Evolutionary conservation across 1,140 invertebrate species (phyloP), one percentile per base, ranked within the genome.

Genomic region (Caenorhabditis tropicalis): DNA sequence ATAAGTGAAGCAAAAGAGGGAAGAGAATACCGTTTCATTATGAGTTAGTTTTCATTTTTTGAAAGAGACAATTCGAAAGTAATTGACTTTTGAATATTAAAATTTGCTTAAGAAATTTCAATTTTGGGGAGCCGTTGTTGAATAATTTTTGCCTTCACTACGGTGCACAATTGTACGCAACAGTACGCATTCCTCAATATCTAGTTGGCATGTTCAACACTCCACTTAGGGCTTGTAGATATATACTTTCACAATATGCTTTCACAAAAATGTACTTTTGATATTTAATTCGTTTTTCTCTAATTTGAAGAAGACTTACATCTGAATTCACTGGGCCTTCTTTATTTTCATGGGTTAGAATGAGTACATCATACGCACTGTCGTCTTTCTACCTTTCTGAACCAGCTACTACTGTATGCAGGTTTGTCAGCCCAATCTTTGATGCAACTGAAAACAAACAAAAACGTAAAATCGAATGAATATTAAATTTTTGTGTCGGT

Each of bases 401-500:
- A 74, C 65, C 65, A 74, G 65, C 65, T 74, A 74, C 65, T 74
- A 21, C 36, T 74, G 36, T 74, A 74, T 74, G 65, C 65, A 74
- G 65, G 65, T 74, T 74, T 74, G 58, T 65, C 36, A 10, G 36
- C 65, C 65, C 65, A 74, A 74, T 74, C 65, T 33, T 74, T 74
- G 65, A 74, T 74, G 65, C n/a, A 74, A 46, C 65, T 74, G 33
- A 46, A 74, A 74, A 74, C 58, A 65, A 65, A 33, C 29, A 31
- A 65, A 74, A 74, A 74, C 33, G 65, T 74, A 74, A 74, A 74
- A 74, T 74, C 33, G 33, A 74, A 74, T 74, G 65, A 74, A 74
- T 74, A 74, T 74, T 74, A 43, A 74, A 74, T 74, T 74, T 43
- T 24, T 74, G 33, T 74, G 65, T 21, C 31, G 58, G 29, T 74